phyloP scores from a whole-genome alignment of 2,888 invertebrate genomes.

The Ectobius pallidus region DNA sequence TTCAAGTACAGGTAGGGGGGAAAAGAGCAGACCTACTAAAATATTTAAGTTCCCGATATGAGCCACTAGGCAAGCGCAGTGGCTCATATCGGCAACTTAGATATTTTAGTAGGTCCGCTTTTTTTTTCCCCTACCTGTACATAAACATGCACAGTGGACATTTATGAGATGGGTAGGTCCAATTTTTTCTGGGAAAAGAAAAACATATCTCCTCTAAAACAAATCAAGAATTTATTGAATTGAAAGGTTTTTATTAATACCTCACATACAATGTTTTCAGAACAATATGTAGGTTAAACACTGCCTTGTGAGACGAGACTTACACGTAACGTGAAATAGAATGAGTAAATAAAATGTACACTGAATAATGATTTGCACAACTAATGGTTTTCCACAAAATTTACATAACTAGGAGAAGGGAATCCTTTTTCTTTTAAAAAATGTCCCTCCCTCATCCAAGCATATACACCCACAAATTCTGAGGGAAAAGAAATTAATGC shows the following conservation, averaged over 20 bases:
- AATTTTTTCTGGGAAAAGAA: no score
- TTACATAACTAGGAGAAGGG: slow-evolving; percentile 30
- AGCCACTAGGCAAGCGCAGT: no score
- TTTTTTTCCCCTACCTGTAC: no score
- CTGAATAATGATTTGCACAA: slow-evolving; percentile 16
- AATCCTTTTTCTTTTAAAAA: slow-evolving; percentile 23
- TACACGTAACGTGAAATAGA: slow-evolving; percentile 37
- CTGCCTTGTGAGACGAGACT: slow-evolving; percentile 27
- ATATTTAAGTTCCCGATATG: no score
- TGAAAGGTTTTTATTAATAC: slow-evolving; percentile 42
- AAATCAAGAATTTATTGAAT: slow-evolving; percentile 14
- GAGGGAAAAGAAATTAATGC: neutral
- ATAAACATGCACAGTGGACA: no score
- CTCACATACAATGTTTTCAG: slow-evolving; percentile 43
- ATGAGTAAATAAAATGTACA: slow-evolving; percentile 34
- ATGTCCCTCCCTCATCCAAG: slow-evolving; percentile 19
- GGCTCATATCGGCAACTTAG: no score
- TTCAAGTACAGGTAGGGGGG: no score
- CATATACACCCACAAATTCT: slow-evolving; percentile 4
- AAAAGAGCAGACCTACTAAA: no score
- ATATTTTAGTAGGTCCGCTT: no score
- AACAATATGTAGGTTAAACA: slow-evolving; percentile 42
- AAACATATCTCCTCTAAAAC: neutral
- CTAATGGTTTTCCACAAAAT: slow-evolving; percentile 28
- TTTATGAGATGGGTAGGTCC: no score